These are phyloP conservation scores for Microplitis mediator DNA, from an alignment of 1,140 invertebrate species.

Conservation along the genomic window DNA sequence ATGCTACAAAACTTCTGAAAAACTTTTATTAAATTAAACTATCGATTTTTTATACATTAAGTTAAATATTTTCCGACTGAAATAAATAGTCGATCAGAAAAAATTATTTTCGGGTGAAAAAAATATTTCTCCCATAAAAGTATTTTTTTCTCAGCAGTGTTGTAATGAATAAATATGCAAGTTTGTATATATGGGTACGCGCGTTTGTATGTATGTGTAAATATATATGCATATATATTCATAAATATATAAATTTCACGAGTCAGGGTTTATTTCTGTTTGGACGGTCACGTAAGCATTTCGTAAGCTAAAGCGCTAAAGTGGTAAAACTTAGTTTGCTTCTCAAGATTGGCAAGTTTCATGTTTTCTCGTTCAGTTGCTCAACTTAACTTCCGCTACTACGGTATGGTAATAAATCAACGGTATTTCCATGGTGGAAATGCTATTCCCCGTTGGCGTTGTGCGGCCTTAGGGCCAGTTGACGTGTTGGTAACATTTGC, in stretches of 20 bases:
- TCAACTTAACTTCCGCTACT: constrained; percentile 4
- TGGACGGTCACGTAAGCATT: constrained; percentile 20
- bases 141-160: no score
- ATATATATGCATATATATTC: background rate
- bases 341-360: constrained; percentile 20
- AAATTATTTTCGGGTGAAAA: no score
- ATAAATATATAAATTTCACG: background rate
- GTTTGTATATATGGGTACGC: background rate
- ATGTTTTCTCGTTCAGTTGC: constrained; percentile 8
- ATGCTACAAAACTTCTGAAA: no score
- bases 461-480: background rate
- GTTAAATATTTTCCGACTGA: no score
- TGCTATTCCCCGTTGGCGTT: background rate
- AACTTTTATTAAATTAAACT: no score
- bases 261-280: background rate
- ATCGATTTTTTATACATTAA: no score
- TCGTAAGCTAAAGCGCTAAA: constrained; percentile 15
- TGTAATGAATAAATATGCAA: no score
- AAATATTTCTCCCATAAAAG: no score
- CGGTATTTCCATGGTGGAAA: background rate
- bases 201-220: background rate
- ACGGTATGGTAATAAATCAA: constrained; percentile 16
- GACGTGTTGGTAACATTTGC: constrained; percentile 3
- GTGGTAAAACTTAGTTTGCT: constrained; percentile 13
- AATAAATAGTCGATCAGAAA: no score